Percentiles rank a stretch among this genome's conserved stretches.
Conservation (phyloP, 2,888 invertebrate genomes). For the Tholera decimalis region DNA sequence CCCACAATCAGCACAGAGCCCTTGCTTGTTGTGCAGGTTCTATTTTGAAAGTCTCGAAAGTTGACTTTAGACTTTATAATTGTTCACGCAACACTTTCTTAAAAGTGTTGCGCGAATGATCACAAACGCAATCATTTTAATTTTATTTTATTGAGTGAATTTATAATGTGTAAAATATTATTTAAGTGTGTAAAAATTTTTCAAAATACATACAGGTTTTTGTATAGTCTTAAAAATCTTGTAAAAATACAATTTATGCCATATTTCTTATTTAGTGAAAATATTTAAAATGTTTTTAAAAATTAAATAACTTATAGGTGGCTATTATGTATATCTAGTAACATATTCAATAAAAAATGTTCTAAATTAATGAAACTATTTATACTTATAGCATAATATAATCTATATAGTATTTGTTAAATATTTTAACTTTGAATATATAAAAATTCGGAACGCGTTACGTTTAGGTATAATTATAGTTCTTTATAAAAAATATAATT, state of each 20-base stretch:
- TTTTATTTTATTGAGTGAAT: slow-evolving; percentile 45
- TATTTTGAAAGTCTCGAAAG: slow-evolving; percentile 67
- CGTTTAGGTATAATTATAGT: slow-evolving; percentile 86
- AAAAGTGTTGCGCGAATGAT: slow-evolving; percentile 64
- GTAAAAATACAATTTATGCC: slow-evolving; percentile 64
- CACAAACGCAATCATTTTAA: slow-evolving; percentile 48
- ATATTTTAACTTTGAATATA: slow-evolving; percentile 82
- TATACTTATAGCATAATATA: slow-evolving; percentile 81
- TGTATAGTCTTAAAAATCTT: slow-evolving; percentile 70
- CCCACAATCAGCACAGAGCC: slow-evolving; percentile 84
- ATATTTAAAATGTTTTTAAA: slow-evolving; percentile 79
- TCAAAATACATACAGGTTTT: slow-evolving; percentile 74
- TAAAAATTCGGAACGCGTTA: slow-evolving; percentile 78
- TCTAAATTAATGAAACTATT: slow-evolving; percentile 81
- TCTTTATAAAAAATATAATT: slow-evolving; percentile 80
- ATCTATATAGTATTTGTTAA: slow-evolving; percentile 87
- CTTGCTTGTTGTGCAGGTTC: slow-evolving; percentile 81
- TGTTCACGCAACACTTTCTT: slow-evolving; percentile 69
- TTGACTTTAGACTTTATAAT: slow-evolving; percentile 56
- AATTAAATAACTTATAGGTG: slow-evolving; percentile 78
- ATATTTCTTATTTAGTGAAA: slow-evolving; percentile 76
- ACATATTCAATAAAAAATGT: slow-evolving; percentile 89
- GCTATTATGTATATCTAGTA: slow-evolving; percentile 83
- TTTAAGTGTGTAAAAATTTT: slow-evolving; percentile 63
- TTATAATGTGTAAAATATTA: slow-evolving; percentile 38